Evolutionary conservation across 2,113 vertebrate genomes (phyloP), one percentile per base, ranked within the genome.

Genomic region (Pitta sordida): DNA sequence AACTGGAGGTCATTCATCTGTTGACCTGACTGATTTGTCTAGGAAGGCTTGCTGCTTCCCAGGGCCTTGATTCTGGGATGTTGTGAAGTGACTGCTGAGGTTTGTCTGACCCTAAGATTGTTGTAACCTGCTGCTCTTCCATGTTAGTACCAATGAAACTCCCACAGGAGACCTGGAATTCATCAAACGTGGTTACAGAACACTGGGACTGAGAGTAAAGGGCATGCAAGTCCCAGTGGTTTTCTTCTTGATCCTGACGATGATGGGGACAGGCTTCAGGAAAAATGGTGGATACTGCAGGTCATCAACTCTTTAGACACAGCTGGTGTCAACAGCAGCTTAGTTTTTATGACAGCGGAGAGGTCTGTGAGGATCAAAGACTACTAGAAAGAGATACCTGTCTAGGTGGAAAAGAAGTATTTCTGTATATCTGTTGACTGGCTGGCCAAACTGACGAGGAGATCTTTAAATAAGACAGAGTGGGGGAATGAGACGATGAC

Each of bases 161-260:
- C 10, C 21, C 24, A 44, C 13, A 11, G 34, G 18, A 55, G 22
- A 46, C 32, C 27, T 55, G 46, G 21, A 80, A 60, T 23, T 23
- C 11, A 39, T 30, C 24, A 49, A 36, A 34, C 3, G 10, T n/a
- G 8, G 21, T 21, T 55, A 32, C 4, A 39, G 18, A 51, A 11
- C 15, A 36, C 9, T 49, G 34, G 20, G 7, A 6, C 46, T 34
- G 48, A 63, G 56, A 63, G 7, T 53, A 53, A 83, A 86, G 30
- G 24, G 4, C n/a, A 52, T 26, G 13, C 9, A 2, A 7, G 3
- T 11, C 4, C 18, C 2, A 2, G 9, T 46, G 11, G 13, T 65
- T 71, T n/a, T 76, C 23, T 85, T 56, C 64, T 67, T 62, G 22
- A 43, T 52, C 15, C 11, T 62, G 22, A 14, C 10, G 59, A 17